These are phyloP conservation scores for Xiphias gladius DNA, from an alignment of 2,113 vertebrate genomes.

Conservation along the genomic window DNA sequence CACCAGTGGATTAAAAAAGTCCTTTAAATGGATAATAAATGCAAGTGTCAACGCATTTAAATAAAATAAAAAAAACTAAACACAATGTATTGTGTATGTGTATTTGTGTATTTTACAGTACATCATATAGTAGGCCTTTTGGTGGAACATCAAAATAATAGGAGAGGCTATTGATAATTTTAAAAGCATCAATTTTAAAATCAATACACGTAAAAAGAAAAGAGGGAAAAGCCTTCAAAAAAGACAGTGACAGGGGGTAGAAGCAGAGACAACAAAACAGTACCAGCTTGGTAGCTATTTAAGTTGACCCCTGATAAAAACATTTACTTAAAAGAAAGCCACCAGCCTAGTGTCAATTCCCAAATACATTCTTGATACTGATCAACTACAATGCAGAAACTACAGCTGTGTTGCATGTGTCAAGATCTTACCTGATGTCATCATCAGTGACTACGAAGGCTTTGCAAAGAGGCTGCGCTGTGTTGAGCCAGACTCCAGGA, in stretches of 20 bases:
- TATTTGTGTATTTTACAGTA: background rate
- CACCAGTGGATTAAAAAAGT: no score
- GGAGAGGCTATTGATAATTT: no score
- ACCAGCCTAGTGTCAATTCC: background rate
- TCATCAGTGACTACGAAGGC: slow-evolving; percentile 98
- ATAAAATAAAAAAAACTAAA: background rate
- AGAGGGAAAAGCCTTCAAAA: background rate
- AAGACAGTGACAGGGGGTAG: no score
- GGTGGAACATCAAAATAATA: background rate
- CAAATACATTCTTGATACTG: background rate
- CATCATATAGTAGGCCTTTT: background rate
- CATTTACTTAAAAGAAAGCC: background rate
- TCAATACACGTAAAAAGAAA: background rate
- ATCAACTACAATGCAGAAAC: background rate
- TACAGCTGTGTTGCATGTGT: background rate
- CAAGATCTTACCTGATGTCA: slow-evolving; percentile 90
- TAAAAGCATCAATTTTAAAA: background rate
- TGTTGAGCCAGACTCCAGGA: slow-evolving; percentile 97
- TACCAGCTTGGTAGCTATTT: background rate
- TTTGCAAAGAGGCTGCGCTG: slow-evolving; percentile 95
- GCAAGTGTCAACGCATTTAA: background rate
- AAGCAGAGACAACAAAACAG: background rate
- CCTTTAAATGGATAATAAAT: background rate
- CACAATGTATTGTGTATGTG: background rate
- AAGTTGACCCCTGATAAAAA: background rate